Base-by-base conservation (phyloP, 2,797 vertebrate genomes). In the Mycteria americana region DNA sequence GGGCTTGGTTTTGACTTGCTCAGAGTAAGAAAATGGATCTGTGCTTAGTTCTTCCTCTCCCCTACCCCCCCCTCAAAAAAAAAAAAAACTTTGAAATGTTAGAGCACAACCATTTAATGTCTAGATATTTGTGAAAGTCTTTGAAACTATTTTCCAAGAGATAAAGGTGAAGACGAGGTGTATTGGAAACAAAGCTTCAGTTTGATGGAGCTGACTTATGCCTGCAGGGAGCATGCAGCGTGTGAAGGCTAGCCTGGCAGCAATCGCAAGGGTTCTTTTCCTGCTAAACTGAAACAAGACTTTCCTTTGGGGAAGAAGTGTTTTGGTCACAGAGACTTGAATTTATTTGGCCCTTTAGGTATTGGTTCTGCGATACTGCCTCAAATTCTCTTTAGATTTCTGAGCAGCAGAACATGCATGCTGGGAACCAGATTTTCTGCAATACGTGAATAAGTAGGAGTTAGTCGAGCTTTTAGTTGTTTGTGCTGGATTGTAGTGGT, bases 1-100 rank as follows among this genome's bases (percentile, higher is more conserved):
- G n/a, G n/a, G 56, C 22, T 96, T 25, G 41, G n/a, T 45, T 80
- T 85, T 69, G 53, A 51, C 85, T 82, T 88, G 90, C 43, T 88
- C 22, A 30, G 59, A 76, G 60, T 41, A 25, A 57, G 68, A 51
- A 72, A 57, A 48, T 54, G 31, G 28, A 56, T 39, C 45, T 75
- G 45, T 63, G 75, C 22, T 28, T 18, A 13, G 27, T 39, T 92
- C 59, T 35, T 51, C 31, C 63, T 84, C 69, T 81, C 41, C n/a
- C 13, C 13, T 9, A 1, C 6, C 13, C 28, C 13, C 28, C 35
- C 8, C 21, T 9, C 18, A 23, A 27, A 53, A 37, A 30, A 13
- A 53, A 30, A 28, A 13, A n/a, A 22, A 5, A n/a, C 70, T 67
- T 67, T 54, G 74, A 62, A 76, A 63, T 24, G 35, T 30, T 37